Conservation (phyloP, 2,888 invertebrate species). For the Calameuta pallipes region DNA sequence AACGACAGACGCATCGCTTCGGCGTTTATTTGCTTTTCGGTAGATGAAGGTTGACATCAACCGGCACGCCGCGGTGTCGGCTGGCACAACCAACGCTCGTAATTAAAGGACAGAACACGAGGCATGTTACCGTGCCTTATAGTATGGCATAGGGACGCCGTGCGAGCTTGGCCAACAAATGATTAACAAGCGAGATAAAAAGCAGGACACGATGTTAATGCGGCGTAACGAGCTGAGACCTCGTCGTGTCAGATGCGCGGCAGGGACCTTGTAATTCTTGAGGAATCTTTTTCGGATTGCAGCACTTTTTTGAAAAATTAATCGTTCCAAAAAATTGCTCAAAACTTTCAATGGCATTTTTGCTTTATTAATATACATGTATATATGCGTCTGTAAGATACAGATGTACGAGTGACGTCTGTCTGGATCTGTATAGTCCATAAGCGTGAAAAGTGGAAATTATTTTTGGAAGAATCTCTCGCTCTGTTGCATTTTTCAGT, state of each 20-base stretch:
- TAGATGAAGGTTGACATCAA: slow-evolving; percentile 7
- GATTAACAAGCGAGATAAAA: slow-evolving; percentile 52
- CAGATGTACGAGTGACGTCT: not conserved
- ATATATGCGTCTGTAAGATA: not conserved
- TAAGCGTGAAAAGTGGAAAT: not conserved
- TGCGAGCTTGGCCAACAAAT: slow-evolving; percentile 38
- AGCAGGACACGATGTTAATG: slow-evolving; percentile 51
- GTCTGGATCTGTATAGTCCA: not conserved
- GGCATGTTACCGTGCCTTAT: slow-evolving; percentile 2
- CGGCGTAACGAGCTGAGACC: slow-evolving; percentile 43
- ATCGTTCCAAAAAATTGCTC: slow-evolving; percentile 17
- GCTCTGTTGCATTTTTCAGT: slow-evolving; percentile 26
- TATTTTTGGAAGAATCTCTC: slow-evolving; percentile 1
- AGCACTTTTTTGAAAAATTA: slow-evolving; percentile 14
- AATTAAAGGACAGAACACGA: slow-evolving; percentile 29
- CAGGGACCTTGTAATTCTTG: slow-evolving; percentile 21
- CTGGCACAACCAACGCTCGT: slow-evolving; percentile 8
- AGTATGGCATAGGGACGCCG: slow-evolving; percentile 8
- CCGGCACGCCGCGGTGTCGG: slow-evolving; percentile 8
- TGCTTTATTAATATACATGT: not conserved
- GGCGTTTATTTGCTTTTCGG: slow-evolving; percentile 3
- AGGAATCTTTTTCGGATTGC: slow-evolving; percentile 32
- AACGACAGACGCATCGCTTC: slow-evolving; percentile 25
- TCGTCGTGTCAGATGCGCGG: slow-evolving; percentile 31
- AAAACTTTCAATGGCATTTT: not conserved